Evolutionary conservation across 2,888 invertebrate species (phyloP).

Genomic region (Idaea biselata): DNA sequence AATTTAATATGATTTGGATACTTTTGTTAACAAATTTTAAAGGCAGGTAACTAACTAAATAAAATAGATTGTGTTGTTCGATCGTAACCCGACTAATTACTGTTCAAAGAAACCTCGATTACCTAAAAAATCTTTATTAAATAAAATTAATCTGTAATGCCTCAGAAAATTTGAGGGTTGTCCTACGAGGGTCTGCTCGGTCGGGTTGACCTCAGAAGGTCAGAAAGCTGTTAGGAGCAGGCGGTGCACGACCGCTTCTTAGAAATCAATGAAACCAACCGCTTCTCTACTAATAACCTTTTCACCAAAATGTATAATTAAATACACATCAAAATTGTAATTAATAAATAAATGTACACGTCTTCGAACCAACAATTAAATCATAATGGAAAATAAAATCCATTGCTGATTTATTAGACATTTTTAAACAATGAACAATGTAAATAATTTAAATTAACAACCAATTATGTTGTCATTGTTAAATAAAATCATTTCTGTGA

Average conservation of each 20-base stretch:
- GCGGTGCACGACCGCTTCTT: neutral
- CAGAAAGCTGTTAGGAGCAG: neutral
- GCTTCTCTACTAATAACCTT: neutral
- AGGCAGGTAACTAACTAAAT: neutral
- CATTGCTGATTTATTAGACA: conserved; percentile 10
- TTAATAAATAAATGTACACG: neutral
- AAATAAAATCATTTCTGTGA: conserved; percentile 49
- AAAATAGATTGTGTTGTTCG: neutral
- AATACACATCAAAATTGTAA: neutral
- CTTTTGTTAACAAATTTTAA: neutral
- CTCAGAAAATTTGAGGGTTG: neutral
- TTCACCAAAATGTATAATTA: neutral
- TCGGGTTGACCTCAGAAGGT: neutral
- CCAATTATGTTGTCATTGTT: conserved; percentile 54
- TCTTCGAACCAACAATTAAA: neutral
- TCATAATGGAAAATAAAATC: neutral
- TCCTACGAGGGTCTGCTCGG: neutral
- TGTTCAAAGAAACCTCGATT: neutral
- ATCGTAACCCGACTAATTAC: neutral
- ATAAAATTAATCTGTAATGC: neutral
- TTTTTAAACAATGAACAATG: conserved; percentile 32
- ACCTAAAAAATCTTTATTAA: neutral
- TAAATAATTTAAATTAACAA: conserved; percentile 63
- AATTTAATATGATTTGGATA: neutral
- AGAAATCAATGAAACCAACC: neutral